phyloP scores from a whole-genome alignment of 1,140 invertebrate genomes.

The Sweltsa coloradensis region DNA sequence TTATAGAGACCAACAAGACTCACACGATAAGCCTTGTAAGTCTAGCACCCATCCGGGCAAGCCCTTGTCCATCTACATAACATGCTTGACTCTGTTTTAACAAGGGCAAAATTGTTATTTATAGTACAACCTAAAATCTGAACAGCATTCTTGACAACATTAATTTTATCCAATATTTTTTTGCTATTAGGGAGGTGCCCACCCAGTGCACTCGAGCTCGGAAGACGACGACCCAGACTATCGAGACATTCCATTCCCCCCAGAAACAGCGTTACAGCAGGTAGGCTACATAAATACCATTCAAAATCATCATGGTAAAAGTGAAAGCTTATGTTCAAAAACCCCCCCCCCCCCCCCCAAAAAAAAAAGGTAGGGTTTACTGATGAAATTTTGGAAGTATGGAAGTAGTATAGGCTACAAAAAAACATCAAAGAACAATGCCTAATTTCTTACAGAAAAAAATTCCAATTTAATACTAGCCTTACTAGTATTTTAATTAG shows the following conservation, averaged over 20 bases:
- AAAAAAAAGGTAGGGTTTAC: neutral
- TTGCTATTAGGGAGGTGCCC: conserved; percentile 25
- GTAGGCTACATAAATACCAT: conserved; percentile 23
- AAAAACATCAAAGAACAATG: neutral
- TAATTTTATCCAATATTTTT: too few relatives aligned
- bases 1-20: conserved; percentile 46
- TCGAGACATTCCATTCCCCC: conserved; percentile 36
- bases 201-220: conserved; percentile 33
- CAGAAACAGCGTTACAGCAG: conserved; percentile 41
- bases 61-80: too few relatives aligned
- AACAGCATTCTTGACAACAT: too few relatives aligned
- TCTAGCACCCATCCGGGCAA: too few relatives aligned
- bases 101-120: neutral
- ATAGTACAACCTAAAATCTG: too few relatives aligned
- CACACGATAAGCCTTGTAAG: conserved; percentile 41
- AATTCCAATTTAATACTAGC: too few relatives aligned
- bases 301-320: neutral
- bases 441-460: neutral
- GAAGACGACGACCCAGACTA: conserved; percentile 42
- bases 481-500: too few relatives aligned
- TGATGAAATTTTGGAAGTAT: neutral
- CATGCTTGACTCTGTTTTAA: conserved; percentile 10
- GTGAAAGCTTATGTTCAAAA: too few relatives aligned
- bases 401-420: neutral
- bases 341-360: too few relatives aligned